Evolutionary conservation across 2,888 invertebrate species (phyloP).

Genomic region (Mesoligia furuncula): DNA sequence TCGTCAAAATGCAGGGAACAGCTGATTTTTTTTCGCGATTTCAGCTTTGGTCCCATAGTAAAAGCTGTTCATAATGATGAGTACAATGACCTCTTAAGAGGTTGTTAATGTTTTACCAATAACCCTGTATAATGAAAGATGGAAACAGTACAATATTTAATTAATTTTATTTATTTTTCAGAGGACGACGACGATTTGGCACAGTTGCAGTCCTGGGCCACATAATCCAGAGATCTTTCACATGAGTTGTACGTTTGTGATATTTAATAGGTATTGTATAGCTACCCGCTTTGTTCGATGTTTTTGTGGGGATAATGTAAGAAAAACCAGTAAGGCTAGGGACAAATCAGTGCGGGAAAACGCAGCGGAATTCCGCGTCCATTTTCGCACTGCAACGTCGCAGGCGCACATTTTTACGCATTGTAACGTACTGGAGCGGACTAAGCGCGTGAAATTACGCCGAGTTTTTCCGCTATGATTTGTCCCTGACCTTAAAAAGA

Average conservation of each 20-base stretch:
- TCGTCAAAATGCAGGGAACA: no score
- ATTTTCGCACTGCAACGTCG: not conserved
- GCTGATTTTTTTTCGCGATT: no score
- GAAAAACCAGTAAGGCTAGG: not conserved
- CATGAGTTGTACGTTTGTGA: slow-evolving; percentile 73
- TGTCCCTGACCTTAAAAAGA: not conserved
- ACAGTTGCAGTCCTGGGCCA: slow-evolving; percentile 85
- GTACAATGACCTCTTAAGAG: no score
- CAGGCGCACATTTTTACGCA: not conserved
- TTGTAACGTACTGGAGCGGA: no score
- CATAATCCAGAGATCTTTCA: slow-evolving; percentile 73
- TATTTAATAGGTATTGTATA: slow-evolving; percentile 70
- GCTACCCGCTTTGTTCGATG: slow-evolving; percentile 41
- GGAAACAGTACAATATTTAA: no score
- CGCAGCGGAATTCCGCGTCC: not conserved
- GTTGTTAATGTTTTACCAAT: no score
- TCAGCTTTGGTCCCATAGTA: no score
- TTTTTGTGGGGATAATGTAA: slow-evolving; percentile 47
- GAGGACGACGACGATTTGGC: slow-evolving; percentile 86
- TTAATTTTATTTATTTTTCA: slow-evolving; percentile 72
- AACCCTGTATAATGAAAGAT: not conserved
- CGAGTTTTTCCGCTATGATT: not conserved
- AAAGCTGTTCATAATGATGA: no score
- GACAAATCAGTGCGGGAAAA: not conserved
- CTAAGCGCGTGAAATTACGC: no score